phyloP scores from a whole-genome alignment of 2,888 invertebrate species.

The Platypus cylindrus region DNA sequence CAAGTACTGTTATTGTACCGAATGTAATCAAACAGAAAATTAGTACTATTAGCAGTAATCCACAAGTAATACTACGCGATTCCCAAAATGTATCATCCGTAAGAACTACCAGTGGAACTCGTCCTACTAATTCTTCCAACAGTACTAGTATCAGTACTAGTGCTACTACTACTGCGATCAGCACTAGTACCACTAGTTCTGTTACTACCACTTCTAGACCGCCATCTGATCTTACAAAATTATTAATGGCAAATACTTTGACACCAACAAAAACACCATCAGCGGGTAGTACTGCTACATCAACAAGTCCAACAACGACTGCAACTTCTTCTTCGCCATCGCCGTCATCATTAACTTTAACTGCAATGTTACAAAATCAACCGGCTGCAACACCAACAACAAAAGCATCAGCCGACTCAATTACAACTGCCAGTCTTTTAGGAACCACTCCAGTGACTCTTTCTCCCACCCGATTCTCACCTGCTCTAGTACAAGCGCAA shows the following conservation, averaged over 20 bases:
- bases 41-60: neutral
- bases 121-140: conserved; percentile 5
- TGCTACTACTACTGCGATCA: conserved; percentile 5
- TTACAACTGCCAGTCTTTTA: conserved; percentile 34
- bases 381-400: conserved; percentile 33
- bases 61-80: conserved; percentile 9
- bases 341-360: conserved; percentile 28
- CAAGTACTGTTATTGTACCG: conserved; percentile 26
- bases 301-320: neutral
- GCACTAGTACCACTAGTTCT: conserved; percentile 9
- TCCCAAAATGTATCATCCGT: neutral
- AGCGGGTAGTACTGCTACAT: conserved; percentile 8
- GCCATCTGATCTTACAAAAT: conserved; percentile 29
- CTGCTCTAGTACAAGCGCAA: conserved; percentile 30
- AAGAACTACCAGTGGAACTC: conserved; percentile 7
- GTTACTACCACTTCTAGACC: no score
- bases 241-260: conserved; percentile 12
- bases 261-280: conserved; percentile 4
- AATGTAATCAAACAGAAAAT: conserved; percentile 26
- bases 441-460: conserved; percentile 31
- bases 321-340: conserved; percentile 13
- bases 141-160: conserved; percentile 6
- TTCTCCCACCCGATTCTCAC: conserved; percentile 27
- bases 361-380: conserved; percentile 37
- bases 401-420: conserved; percentile 32